Conservation (phyloP, 2,888 invertebrate genomes). For the Lucinisca nassula region DNA sequence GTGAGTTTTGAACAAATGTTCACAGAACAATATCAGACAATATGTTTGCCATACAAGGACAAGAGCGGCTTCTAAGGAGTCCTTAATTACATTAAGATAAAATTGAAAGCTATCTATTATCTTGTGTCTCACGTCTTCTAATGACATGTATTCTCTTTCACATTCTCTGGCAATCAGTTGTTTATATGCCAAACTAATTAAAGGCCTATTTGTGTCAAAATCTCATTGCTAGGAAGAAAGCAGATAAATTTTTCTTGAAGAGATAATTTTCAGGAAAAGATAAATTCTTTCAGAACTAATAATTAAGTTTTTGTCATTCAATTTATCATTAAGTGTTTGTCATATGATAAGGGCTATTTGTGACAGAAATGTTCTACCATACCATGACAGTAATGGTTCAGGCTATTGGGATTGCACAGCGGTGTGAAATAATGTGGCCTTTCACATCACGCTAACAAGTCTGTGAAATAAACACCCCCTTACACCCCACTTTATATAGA, state of each 20-base stretch:
- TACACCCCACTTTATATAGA: no score
- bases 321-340: background rate
- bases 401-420: no score
- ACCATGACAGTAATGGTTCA: background rate
- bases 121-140: background rate
- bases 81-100: background rate
- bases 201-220: constrained; percentile 2
- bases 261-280: constrained; percentile 13
- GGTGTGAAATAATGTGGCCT: no score
- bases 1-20: background rate
- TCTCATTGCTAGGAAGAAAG: background rate
- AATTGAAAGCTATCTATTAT: constrained; percentile 5
- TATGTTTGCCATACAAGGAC: background rate
- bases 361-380: background rate
- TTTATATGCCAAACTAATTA: constrained; percentile 1
- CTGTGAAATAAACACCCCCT: no score
- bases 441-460: no score
- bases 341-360: background rate
- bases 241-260: background rate
- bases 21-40: background rate
- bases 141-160: background rate
- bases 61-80: background rate
- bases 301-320: constrained; percentile 11
- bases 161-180: background rate
- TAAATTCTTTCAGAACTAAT: constrained; percentile 9